These are phyloP conservation scores for Myotis planiceps DNA, from an alignment of 2,797 vertebrate species.

Conservation along the genomic window DNA sequence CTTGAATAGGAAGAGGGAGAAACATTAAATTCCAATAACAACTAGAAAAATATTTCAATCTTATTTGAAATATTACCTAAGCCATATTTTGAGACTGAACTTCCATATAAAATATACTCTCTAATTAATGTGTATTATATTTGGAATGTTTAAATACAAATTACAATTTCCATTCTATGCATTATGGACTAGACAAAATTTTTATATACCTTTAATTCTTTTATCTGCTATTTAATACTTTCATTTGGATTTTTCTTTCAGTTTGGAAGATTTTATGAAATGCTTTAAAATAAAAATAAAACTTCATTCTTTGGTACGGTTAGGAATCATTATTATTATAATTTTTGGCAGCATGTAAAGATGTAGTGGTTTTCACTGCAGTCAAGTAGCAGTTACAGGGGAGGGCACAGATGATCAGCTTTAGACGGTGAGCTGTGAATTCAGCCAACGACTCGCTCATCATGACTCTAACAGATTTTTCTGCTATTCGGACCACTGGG, in stretches of 20 bases:
- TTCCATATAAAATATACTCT: background rate
- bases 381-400: background rate
- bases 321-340: background rate
- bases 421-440: conserved; percentile 29
- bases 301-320: background rate
- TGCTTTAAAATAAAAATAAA: background rate
- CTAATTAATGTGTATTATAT: background rate
- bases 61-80: background rate
- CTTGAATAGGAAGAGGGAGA: background rate
- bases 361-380: conserved; percentile 42
- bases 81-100: background rate
- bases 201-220: background rate
- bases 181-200: background rate
- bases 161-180: background rate
- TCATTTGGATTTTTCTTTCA: background rate
- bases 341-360: conserved; percentile 44
- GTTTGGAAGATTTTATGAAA: conserved; percentile 37
- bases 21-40: background rate
- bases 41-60: background rate
- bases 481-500: conserved; percentile 47
- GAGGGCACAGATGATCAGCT: conserved; percentile 57
- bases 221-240: background rate
- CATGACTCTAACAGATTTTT: conserved; percentile 70
- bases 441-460: conserved; percentile 52
- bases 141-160: conserved; percentile 17